These are phyloP conservation scores for Heteromurus nitidus DNA, from an alignment of 2,888 invertebrate genomes.

Conservation along the genomic window DNA sequence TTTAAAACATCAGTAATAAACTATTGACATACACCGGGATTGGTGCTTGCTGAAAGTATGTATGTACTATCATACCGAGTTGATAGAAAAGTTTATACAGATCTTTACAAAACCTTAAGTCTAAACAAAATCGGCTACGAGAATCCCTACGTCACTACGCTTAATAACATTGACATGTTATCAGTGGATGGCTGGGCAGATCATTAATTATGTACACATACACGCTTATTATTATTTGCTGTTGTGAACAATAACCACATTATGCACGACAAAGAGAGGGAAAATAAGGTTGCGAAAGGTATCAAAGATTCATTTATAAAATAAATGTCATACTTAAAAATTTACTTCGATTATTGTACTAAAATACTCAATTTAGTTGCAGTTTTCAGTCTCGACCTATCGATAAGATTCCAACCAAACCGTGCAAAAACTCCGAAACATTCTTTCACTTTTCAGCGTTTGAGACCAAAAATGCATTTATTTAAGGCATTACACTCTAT, in stretches of 20 bases:
- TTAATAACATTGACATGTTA: too few species aligned
- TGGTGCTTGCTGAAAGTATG: too few species aligned
- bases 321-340: slow-evolving; percentile 37
- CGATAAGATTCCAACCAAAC: slow-evolving; percentile 38
- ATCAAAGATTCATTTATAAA: slow-evolving; percentile 56
- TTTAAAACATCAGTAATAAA: too few species aligned
- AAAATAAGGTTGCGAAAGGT: slow-evolving; percentile 47
- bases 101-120: too few species aligned
- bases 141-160: too few species aligned
- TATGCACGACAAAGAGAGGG: slow-evolving; percentile 25
- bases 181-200: slow-evolving; percentile 1
- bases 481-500: slow-evolving; percentile 39
- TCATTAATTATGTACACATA: background rate
- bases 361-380: slow-evolving; percentile 51
- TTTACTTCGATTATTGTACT: slow-evolving; percentile 39
- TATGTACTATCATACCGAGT: too few species aligned
- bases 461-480: slow-evolving; percentile 55
- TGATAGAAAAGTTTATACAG: too few species aligned
- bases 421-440: slow-evolving; percentile 22
- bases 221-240: background rate
- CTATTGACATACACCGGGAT: too few species aligned
- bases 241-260: background rate
- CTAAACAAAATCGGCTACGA: too few species aligned
- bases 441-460: slow-evolving; percentile 2
- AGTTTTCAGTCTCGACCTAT: slow-evolving; percentile 60